A percentile compares a stretch with the other conserved stretches of the same genome.
phyloP scores from a whole-genome alignment of 2,888 invertebrate genomes.

The Cryptocephalus primarius region DNA sequence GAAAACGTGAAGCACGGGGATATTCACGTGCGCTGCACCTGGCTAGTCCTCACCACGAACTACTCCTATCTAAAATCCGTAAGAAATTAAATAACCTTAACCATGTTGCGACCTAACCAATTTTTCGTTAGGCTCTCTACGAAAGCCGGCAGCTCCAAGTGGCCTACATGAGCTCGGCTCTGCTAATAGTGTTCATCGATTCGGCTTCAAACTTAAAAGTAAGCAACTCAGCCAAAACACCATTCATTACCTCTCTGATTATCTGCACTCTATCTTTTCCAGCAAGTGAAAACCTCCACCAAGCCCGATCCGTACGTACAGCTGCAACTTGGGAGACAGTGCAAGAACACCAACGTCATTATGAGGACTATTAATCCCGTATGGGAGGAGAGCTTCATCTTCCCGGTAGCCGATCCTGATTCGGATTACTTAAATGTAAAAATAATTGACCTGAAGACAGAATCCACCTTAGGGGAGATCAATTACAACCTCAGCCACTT shows the following conservation, averaged over 20 bases:
- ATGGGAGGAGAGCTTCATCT: slow-evolving; percentile 91
- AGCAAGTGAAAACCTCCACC: slow-evolving; percentile 57
- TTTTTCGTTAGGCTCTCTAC: slow-evolving; percentile 47
- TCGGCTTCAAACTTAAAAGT: slow-evolving; percentile 87
- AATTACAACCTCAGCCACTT: slow-evolving; percentile 59
- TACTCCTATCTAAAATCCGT: slow-evolving; percentile 63
- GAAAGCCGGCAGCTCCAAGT: slow-evolving; percentile 66
- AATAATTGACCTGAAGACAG: slow-evolving; percentile 76
- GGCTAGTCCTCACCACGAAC: slow-evolving; percentile 72
- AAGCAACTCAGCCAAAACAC: slow-evolving; percentile 28
- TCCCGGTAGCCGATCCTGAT: slow-evolving; percentile 85
- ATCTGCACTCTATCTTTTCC: slow-evolving; percentile 7
- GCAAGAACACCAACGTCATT: slow-evolving; percentile 59
- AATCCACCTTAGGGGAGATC: slow-evolving; percentile 60
- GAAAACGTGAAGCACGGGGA: slow-evolving; percentile 94
- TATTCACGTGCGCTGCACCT: slow-evolving; percentile 79
- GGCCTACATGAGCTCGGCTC: slow-evolving; percentile 63
- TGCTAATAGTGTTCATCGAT: slow-evolving; percentile 82
- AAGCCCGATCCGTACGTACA: slow-evolving; percentile 79
- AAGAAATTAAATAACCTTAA: slow-evolving; percentile 29
- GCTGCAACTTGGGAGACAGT: slow-evolving; percentile 67
- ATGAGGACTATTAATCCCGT: slow-evolving; percentile 82
- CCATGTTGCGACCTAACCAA: no score
- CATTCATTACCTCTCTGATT: no score
- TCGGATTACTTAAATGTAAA: slow-evolving; percentile 76